Evolutionary conservation across 2,888 invertebrate genomes (phyloP).

Genomic region (Chaetogeoica ovagalla): DNA sequence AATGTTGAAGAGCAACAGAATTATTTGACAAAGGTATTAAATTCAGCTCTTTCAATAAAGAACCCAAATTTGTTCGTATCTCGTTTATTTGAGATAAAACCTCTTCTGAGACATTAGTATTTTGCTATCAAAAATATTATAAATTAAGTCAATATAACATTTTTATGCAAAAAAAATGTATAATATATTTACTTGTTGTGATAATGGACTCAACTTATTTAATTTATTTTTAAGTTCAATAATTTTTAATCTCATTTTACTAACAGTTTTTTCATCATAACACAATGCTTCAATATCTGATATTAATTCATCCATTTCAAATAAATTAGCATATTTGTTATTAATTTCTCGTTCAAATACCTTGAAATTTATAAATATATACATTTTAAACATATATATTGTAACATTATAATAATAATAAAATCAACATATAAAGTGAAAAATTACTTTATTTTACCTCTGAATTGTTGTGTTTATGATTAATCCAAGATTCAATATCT

Average conservation of each 20-base stretch:
- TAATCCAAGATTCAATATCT: constrained; percentile 62
- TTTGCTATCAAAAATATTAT: constrained; percentile 56
- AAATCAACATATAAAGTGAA: not conserved
- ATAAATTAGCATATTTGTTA: constrained; percentile 35
- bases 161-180: not conserved
- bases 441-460: constrained; percentile 60
- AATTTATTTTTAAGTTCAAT: constrained; percentile 30
- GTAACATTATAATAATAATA: not conserved
- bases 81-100: constrained; percentile 64
- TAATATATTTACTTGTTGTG: constrained; percentile 40
- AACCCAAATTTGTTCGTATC: constrained; percentile 63
- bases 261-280: constrained; percentile 33
- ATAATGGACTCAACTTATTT: constrained; percentile 44
- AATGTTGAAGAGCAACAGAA: constrained; percentile 35
- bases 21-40: constrained; percentile 60
- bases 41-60: constrained; percentile 62
- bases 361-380: constrained; percentile 8
- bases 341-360: constrained; percentile 49
- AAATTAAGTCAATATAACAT: not conserved
- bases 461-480: constrained; percentile 60
- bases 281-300: constrained; percentile 41
- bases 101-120: constrained; percentile 58
- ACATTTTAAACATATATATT: constrained; percentile 8
- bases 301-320: constrained; percentile 45
- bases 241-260: constrained; percentile 42